Percentiles rank a stretch among this genome's conserved stretches.
phyloP scores from a whole-genome alignment of 2,113 vertebrate genomes.

The Callaeas wilsoni region DNA sequence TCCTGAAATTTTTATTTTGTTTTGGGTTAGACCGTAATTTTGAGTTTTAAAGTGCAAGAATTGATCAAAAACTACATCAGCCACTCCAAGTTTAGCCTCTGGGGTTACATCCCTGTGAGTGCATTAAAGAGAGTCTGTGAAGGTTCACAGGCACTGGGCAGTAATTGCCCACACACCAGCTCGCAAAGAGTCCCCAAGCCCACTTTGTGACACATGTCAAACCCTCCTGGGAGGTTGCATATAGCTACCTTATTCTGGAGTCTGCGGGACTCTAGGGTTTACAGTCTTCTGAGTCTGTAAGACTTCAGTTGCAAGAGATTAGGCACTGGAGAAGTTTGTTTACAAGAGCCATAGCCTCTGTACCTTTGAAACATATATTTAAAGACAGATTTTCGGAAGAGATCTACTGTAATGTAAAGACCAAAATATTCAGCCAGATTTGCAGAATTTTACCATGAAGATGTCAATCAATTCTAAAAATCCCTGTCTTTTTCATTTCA shows the following conservation, averaged over 20 bases:
- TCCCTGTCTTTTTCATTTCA: background rate
- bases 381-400: background rate
- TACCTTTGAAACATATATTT: background rate
- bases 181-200: background rate
- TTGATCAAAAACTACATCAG: background rate
- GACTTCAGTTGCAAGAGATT: background rate
- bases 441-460: background rate
- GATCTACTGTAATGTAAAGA: background rate
- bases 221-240: background rate
- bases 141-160: background rate
- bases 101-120: background rate
- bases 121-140: background rate
- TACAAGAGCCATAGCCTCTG: background rate
- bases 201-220: background rate
- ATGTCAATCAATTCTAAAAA: background rate
- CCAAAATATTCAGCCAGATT: background rate
- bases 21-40: background rate
- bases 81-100: background rate
- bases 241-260: background rate
- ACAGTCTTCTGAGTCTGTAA: background rate
- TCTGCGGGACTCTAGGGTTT: background rate
- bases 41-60: background rate
- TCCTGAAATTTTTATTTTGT: background rate
- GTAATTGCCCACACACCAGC: rapidly evolving
- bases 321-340: background rate